Evolutionary conservation across 2,797 vertebrate species (phyloP), one percentile per base, ranked within the genome.

Genomic region (Iguana delicatissima): DNA sequence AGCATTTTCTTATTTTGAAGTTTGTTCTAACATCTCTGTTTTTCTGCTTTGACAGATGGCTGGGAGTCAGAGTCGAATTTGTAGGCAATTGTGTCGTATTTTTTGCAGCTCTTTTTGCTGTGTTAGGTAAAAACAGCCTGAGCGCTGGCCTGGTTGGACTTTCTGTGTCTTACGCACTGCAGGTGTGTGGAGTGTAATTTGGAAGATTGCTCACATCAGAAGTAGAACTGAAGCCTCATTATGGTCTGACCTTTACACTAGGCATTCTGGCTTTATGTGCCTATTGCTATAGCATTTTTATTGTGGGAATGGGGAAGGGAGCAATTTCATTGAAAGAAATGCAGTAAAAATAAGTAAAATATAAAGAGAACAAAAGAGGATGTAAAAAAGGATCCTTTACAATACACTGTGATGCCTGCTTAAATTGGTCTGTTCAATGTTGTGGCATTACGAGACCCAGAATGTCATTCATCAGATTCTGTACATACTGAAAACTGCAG

Each of bases 31-130:
- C 73, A 2, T 1, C 35, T 89, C 20, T 67, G 90, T 89, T 69
- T 79, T 93, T 79, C 91, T 38, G 50, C 20, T 80, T 85, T 35
- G 38, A 73, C 97, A 99, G 99, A 97, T 99, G 99, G 99, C 97
- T 99, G 46, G 98, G 98, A 0, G 89, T 99, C 85, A 97, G 98
- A 0, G 98, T 99, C 0, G 99, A 99, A 94, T 99, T 99, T 90
- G 98, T 99, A 46, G 99, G 99, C 18, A 99, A 98, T 95, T 99
- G 98, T 82, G 96, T 99, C 0, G 99, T 99, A 90, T 93, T 99
- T 93, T 99, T 99, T 92, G 98, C 99, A 16, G 98, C 98, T 26
- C 92, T 99, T 91, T 99, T 99, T 52, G 98, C 98, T 2, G 99
- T 99, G 93, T 96, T 97, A 1, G 97, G 98, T 76, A 99, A 97